Percentiles rank a stretch among this genome's conserved stretches.
Conservation (phyloP, 64 coral and sea anemone species). For the Pocillopora verrucosa region DNA sequence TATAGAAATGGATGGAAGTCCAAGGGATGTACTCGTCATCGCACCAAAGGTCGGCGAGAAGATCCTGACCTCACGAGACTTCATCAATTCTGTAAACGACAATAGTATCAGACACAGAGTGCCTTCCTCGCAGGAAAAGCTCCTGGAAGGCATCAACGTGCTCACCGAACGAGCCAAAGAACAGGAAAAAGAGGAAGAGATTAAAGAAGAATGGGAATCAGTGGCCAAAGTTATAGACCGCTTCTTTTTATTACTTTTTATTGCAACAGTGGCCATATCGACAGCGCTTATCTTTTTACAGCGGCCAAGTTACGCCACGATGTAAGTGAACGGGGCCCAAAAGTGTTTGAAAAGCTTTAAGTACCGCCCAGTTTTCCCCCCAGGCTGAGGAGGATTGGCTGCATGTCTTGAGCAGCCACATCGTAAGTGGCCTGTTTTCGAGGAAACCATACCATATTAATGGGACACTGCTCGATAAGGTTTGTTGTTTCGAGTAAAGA, state of each 20-base stretch:
- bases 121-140: slow-evolving; percentile 49
- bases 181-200: slow-evolving; percentile 80
- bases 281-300: slow-evolving; percentile 90
- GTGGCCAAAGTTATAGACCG: slow-evolving; percentile 95
- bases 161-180: slow-evolving; percentile 75
- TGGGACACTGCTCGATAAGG: background rate
- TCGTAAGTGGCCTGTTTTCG: background rate
- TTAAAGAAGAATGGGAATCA: slow-evolving; percentile 90
- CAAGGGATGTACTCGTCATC: slow-evolving; percentile 84
- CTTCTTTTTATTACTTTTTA: slow-evolving; percentile 85
- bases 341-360: background rate
- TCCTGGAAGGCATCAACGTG: slow-evolving; percentile 83
- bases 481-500: background rate
- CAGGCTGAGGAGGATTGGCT: background rate
- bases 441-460: no score
- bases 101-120: slow-evolving; percentile 71
- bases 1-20: slow-evolving; percentile 52
- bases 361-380: background rate
- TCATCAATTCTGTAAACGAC: slow-evolving; percentile 84
- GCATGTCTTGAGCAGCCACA: background rate
- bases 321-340: slow-evolving; percentile 58
- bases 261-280: slow-evolving; percentile 92
- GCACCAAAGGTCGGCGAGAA: slow-evolving; percentile 79
- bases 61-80: slow-evolving; percentile 68
- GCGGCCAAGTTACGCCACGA: slow-evolving; percentile 82